phyloP scores from a whole-genome alignment of 2,888 invertebrate species.

The Lepeophtheirus nordmannii region DNA sequence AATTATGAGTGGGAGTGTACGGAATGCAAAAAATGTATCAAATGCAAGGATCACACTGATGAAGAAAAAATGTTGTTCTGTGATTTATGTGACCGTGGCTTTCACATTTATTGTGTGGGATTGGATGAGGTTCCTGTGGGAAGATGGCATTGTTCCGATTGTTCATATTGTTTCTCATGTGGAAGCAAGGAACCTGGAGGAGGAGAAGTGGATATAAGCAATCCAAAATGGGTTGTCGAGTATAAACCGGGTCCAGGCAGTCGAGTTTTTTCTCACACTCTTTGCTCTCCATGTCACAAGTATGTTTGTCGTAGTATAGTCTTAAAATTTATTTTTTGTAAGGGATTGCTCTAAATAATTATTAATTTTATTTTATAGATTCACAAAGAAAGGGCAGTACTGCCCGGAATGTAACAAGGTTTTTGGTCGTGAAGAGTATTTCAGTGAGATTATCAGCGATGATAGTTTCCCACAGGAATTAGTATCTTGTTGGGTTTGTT shows the following conservation, averaged over 20 bases:
- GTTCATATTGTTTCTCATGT: constrained; percentile 48
- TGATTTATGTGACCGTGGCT: constrained; percentile 84
- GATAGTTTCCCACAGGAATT: not conserved
- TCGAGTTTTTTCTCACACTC: constrained; percentile 39
- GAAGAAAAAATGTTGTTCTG: constrained; percentile 87
- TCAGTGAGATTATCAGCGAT: not conserved
- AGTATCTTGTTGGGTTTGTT: constrained; percentile 23
- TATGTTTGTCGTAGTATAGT: constrained; percentile 37
- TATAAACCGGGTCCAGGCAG: constrained; percentile 33
- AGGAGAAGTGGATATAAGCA: constrained; percentile 27
- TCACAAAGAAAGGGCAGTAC: constrained; percentile 53
- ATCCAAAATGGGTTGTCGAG: constrained; percentile 27
- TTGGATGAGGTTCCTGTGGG: constrained; percentile 62
- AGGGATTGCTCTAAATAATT: constrained; percentile 1
- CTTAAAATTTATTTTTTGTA: too few relatives aligned
- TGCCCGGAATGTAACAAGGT: constrained; percentile 50
- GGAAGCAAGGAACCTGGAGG: constrained; percentile 39
- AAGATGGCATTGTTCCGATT: constrained; percentile 73
- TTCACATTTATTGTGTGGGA: constrained; percentile 80
- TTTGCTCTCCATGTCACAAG: constrained; percentile 55
- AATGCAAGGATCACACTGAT: constrained; percentile 62
- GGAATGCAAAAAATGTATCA: constrained; percentile 76
- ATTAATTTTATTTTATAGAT: not conserved
- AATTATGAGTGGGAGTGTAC: constrained; percentile 85
- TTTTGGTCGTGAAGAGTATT: constrained; percentile 18